A percentile compares a stretch with the other conserved stretches of the same genome.
Conservation (phyloP, 2,113 vertebrate species). For the Heliornis fulica region DNA sequence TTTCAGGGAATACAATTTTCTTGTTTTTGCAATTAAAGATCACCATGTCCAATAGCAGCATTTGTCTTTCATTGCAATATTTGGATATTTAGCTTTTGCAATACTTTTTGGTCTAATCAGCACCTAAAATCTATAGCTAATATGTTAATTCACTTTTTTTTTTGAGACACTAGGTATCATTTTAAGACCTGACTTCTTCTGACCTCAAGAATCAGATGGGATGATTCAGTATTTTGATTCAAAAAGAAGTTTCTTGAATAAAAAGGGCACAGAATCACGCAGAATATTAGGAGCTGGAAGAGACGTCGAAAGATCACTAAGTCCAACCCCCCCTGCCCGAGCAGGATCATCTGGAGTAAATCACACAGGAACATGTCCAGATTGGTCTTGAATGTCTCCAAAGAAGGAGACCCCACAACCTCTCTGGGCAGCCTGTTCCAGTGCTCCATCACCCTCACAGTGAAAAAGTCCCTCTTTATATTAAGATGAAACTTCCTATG, state of each 20-base stretch:
- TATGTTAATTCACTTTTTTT: neutral
- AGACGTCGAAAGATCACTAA: no score
- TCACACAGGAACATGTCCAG: no score
- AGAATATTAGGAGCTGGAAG: no score
- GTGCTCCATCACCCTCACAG: no score
- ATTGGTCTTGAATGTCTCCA: no score
- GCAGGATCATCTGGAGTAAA: no score
- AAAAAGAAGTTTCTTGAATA: neutral
- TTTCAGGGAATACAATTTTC: neutral
- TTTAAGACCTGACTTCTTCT: neutral
- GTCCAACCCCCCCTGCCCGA: no score
- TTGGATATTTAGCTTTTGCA: neutral
- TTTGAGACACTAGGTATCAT: neutral
- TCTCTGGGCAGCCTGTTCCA: no score
- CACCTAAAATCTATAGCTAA: neutral
- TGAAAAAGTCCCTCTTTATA: no score
- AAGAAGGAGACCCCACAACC: no score
- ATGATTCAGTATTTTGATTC: neutral
- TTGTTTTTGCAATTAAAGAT: neutral
- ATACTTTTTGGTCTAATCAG: neutral
- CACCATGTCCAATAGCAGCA: neutral
- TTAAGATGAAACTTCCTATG: no score
- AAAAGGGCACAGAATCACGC: no score
- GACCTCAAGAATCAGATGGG: neutral
- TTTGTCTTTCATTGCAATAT: neutral